Base-by-base conservation (phyloP, 2,797 vertebrate species). In the Spea hammondii region DNA sequence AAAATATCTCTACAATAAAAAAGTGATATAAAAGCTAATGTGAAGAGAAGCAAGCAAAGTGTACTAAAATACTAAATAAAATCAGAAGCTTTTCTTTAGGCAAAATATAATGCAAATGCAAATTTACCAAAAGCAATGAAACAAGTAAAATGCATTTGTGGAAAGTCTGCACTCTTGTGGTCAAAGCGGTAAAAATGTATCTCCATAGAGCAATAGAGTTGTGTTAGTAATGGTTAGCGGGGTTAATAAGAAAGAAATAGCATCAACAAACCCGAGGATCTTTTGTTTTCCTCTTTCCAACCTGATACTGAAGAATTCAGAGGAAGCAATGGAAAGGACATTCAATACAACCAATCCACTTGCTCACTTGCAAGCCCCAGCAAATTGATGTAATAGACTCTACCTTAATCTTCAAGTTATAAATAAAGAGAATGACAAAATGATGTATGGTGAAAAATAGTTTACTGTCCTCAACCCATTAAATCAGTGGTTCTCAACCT, bases 371-470 rank as follows among this genome's bases (percentile, higher is more conserved):
- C 32, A 32, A 3, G 32, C 32, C 2, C 32, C 32, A 32, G 2
- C 32, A 32, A 32, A 32, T 32, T 32, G 32, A 32, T 32, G 32
- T 32, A 2, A 32, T 32, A 32, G 32, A 32, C 32, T 32, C 32
- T 32, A 32, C 32, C 32, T 32, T 32, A 32, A 32, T 32, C 32
- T 32, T 32, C 32, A 32, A 32, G 32, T 32, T 32, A 94, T 94
- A 95, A 87, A 84, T 70, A 89, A 90, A 94, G 93, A 96, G 88
- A 93, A 95, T 96, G 92, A 96, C 93, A 92, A 94, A 96, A 93
- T 88, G 79, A 83, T 86, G 87, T 91, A 85, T 90, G 92, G 89
- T 89, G 89, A 92, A 87, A 14, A 75, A 8, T 55, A 4, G 11
- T 8, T 48, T 53, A 10, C 32, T 47, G 66, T 9, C 72, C 11